phyloP scores from a whole-genome alignment of 2,797 vertebrate genomes.

The Octomys mimax region DNA sequence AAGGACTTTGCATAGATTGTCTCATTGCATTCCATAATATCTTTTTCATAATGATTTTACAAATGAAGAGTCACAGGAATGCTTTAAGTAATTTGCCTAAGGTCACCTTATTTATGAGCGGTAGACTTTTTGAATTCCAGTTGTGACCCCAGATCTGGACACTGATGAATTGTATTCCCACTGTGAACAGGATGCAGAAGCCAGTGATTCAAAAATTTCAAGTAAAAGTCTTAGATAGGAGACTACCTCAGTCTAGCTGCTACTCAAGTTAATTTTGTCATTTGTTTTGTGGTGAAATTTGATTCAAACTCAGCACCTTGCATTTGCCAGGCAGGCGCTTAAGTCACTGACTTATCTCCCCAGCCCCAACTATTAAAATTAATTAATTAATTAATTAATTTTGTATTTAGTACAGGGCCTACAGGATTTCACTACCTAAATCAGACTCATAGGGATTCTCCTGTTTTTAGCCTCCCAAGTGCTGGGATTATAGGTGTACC shows the following conservation, averaged over 20 bases:
- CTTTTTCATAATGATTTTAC: slow-evolving; percentile 44
- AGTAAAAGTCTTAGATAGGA: background rate
- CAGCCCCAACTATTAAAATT: no score
- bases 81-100: slow-evolving; percentile 37
- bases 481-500: no score
- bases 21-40: slow-evolving; percentile 19
- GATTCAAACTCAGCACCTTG: background rate
- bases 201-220: slow-evolving; percentile 38
- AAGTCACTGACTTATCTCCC: no score
- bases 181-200: slow-evolving; percentile 19
- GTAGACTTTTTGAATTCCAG: slow-evolving; percentile 9
- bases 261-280: background rate
- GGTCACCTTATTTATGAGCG: slow-evolving; percentile 22
- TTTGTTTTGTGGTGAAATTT: slow-evolving; percentile 56
- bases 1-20: slow-evolving; percentile 12
- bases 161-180: background rate
- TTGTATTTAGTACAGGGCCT: no score
- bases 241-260: background rate
- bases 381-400: no score
- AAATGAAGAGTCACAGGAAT: slow-evolving; percentile 38
- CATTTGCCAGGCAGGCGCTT: no score
- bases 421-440: no score
- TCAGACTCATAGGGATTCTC: no score
- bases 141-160: background rate
- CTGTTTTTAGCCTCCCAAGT: no score